Conservation (phyloP, 92 coral and sea anemone genomes). For the Isaurus tuberculatus region DNA sequence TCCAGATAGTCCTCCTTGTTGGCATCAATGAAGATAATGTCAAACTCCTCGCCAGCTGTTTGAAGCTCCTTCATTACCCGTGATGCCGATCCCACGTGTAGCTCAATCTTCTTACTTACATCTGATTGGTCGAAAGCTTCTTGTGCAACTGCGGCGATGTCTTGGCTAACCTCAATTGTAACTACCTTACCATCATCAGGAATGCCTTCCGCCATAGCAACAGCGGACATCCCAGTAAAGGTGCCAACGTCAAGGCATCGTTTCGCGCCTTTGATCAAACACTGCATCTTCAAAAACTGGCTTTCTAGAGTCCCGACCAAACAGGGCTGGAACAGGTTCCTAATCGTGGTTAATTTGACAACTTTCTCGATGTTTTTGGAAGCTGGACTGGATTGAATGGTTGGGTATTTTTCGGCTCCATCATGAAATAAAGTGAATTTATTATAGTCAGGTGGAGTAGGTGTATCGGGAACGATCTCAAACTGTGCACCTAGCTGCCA, state of each 20-base stretch:
- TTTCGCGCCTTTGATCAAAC: constrained; percentile 53
- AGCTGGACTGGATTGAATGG: constrained; percentile 46
- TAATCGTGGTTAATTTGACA: constrained; percentile 50
- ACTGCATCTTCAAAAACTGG: constrained; percentile 69
- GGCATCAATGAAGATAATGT: constrained; percentile 13
- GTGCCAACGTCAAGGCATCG: constrained; percentile 66
- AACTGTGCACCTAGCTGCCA: constrained; percentile 19
- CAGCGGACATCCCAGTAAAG: constrained; percentile 72
- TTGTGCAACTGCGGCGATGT: constrained; percentile 56
- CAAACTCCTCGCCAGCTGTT: not conserved
- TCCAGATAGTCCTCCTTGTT: constrained; percentile 7
- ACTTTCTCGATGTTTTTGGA: constrained; percentile 61
- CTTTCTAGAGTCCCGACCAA: constrained; percentile 69
- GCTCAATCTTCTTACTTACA: constrained; percentile 1
- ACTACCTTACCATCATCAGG: constrained; percentile 63
- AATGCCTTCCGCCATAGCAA: constrained; percentile 68
- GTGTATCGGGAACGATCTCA: constrained; percentile 49
- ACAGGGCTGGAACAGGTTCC: constrained; percentile 63
- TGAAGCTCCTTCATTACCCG: constrained; percentile 10
- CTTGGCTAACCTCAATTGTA: constrained; percentile 57
- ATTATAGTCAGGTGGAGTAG: constrained; percentile 49
- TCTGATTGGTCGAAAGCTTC: constrained; percentile 13
- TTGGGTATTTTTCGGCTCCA: constrained; percentile 65
- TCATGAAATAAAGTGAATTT: not conserved
- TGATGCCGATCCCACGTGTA: constrained; percentile 1